Evolutionary conservation across 2,888 invertebrate genomes (phyloP), one percentile per base, ranked within the genome.

Genomic region (Drymonia ruficornis): DNA sequence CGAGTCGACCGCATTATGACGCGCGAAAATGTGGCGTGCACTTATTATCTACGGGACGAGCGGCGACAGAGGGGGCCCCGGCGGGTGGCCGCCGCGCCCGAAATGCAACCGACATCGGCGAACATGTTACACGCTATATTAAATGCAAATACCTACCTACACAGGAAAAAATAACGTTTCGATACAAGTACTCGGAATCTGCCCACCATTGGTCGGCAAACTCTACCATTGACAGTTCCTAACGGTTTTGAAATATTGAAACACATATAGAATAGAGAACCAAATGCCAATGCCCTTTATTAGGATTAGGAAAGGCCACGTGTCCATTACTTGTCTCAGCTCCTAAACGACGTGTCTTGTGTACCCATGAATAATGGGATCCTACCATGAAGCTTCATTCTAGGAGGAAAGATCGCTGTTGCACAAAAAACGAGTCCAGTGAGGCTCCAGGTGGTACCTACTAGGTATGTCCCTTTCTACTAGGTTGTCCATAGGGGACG

Each of bases 1-100:
- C 80, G 76, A 72, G 72, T 76, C 61, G 53, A 49, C 58, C 62
- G 63, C 70, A 70, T 70, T 79, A 72, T 82, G 79, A 72, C 78
- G 84, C 79, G 77, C 75, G 73, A 79, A 84, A 84, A 85, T 82
- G 83, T 79, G 77, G 73, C 78, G 78, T 84, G 86, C 87, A 87
- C 81, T 87, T 83, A 83, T 85, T 87, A 89, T 89, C 89, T 83
- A 85, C 86, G 82, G 79, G 81, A 78, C 78, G 76, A 65, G 63
- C 65, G 74, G 70, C 76, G 72, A 65, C 70, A 62, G 68, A 65
- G 78, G 90, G 80, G 90, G 86, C 87, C 84, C 83, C 74, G 80
- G 59, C 82, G 90, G 90, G 91, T 88, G 82, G 81, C 79, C 81
- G 74, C 74, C 72, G 71, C 78, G 79, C 80, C 77, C 77, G 72